Conservation (phyloP, 2,888 invertebrate species). For the Brachynemurus nebulosus region DNA sequence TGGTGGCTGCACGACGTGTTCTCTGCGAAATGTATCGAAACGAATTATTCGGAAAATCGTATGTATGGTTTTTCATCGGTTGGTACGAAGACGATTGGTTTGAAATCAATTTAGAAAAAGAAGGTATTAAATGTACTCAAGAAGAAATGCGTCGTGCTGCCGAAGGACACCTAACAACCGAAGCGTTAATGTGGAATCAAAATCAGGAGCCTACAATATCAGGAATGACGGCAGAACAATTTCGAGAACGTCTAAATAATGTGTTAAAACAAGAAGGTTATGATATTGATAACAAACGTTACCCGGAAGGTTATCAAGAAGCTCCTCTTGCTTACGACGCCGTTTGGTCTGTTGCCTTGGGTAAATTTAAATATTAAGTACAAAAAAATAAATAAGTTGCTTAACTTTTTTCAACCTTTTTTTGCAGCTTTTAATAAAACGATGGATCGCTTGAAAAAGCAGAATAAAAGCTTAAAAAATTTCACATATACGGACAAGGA, state of each 20-base stretch:
- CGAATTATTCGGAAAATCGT: slow-evolving; percentile 82
- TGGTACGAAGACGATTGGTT: slow-evolving; percentile 99
- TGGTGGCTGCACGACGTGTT: slow-evolving; percentile 89
- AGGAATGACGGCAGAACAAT: slow-evolving; percentile 89
- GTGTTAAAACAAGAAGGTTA: slow-evolving; percentile 67
- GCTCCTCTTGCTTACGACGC: slow-evolving; percentile 98
- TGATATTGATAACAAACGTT: slow-evolving; percentile 74
- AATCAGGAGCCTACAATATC: slow-evolving; percentile 84
- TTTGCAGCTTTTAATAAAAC: slow-evolving; percentile 88
- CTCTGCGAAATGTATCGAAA: slow-evolving; percentile 95
- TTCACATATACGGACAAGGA: slow-evolving; percentile 93
- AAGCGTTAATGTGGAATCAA: slow-evolving; percentile 97
- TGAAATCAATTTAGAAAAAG: slow-evolving; percentile 70
- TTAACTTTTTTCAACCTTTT: background rate
- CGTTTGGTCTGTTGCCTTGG: slow-evolving; percentile 96
- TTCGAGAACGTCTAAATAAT: slow-evolving; percentile 71
- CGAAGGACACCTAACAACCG: slow-evolving; percentile 95
- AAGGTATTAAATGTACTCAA: slow-evolving; percentile 81
- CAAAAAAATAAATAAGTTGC: background rate
- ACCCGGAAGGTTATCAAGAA: slow-evolving; percentile 92
- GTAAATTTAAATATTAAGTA: slow-evolving; percentile 29
- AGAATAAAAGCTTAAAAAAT: slow-evolving; percentile 76
- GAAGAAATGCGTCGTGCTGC: slow-evolving; percentile 91
- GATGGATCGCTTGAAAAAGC: slow-evolving; percentile 69
- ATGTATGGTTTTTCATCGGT: slow-evolving; percentile 98